phyloP scores from a whole-genome alignment of 2,113 vertebrate species.

The Varanus salvator region DNA sequence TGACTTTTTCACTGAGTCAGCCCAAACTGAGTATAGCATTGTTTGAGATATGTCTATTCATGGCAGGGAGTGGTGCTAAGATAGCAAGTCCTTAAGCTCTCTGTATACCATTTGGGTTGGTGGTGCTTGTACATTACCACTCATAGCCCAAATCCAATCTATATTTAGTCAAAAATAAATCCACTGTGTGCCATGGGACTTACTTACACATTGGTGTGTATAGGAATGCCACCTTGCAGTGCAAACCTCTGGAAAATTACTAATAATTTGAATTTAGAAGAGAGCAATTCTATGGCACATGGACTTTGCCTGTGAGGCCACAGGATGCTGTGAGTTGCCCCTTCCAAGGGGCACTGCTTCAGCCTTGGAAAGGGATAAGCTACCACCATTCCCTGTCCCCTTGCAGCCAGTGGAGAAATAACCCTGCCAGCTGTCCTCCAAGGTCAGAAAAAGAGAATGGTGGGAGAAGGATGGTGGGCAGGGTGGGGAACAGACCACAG shows the following conservation, averaged over 20 bases:
- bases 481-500: too few species aligned
- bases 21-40: slow-evolving; percentile 8
- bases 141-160: background rate
- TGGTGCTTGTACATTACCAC: background rate
- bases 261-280: background rate
- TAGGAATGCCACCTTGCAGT: background rate
- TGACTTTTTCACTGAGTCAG: background rate
- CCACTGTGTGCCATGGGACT: background rate
- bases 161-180: slow-evolving; percentile 7
- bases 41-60: background rate
- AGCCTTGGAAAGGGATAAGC: too few species aligned
- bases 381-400: too few species aligned
- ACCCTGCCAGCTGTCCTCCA: too few species aligned
- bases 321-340: too few species aligned
- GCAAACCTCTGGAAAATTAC: background rate
- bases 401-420: too few species aligned
- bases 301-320: background rate
- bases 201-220: background rate
- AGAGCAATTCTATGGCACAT: too few species aligned
- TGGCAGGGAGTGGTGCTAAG: slow-evolving; percentile 28
- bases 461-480: too few species aligned
- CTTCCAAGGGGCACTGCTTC: too few species aligned
- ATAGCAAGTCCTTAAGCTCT: slow-evolving; percentile 12
- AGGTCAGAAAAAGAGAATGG: too few species aligned
- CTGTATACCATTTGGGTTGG: slow-evolving; percentile 7